Conservation (phyloP, 2,888 invertebrate species). For the Apeira syringaria region DNA sequence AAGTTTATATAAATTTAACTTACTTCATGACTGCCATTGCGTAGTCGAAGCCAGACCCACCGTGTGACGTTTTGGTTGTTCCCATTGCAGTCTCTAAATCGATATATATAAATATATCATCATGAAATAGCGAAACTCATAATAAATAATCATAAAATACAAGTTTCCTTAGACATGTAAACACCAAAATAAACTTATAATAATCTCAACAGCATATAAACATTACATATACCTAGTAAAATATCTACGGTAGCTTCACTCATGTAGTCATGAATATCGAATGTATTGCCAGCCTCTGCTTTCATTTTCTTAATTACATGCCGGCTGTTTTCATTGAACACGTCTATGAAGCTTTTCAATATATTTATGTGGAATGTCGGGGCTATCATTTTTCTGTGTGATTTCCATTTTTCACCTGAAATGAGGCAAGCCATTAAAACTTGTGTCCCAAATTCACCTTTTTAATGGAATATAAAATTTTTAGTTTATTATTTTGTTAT, state of each 20-base stretch:
- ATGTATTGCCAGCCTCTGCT: conserved; percentile 86
- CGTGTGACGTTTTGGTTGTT: conserved; percentile 88
- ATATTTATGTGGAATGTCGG: conserved; percentile 92
- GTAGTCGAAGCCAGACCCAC: conserved; percentile 88
- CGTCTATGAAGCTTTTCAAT: conserved; percentile 86
- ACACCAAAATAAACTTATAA: too few species aligned
- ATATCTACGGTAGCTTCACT: conserved; percentile 91
- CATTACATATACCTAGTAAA: conserved; percentile 71
- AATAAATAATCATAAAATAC: too few species aligned
- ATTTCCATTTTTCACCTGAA: conserved; percentile 88
- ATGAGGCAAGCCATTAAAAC: background rate
- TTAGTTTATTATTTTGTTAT: too few species aligned
- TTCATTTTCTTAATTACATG: conserved; percentile 86
- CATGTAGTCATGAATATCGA: conserved; percentile 91
- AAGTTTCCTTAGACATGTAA: too few species aligned
- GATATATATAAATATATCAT: too few species aligned
- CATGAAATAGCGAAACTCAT: too few species aligned
- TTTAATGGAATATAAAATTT: too few species aligned
- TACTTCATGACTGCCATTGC: conserved; percentile 92
- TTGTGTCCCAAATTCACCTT: background rate
- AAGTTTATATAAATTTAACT: too few species aligned
- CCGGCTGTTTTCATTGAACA: conserved; percentile 87
- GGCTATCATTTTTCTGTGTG: conserved; percentile 90
- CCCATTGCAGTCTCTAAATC: conserved; percentile 95
- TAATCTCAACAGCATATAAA: too few species aligned